Base-by-base conservation (phyloP, 1,140 invertebrate genomes). In the Halyomorpha halys region DNA sequence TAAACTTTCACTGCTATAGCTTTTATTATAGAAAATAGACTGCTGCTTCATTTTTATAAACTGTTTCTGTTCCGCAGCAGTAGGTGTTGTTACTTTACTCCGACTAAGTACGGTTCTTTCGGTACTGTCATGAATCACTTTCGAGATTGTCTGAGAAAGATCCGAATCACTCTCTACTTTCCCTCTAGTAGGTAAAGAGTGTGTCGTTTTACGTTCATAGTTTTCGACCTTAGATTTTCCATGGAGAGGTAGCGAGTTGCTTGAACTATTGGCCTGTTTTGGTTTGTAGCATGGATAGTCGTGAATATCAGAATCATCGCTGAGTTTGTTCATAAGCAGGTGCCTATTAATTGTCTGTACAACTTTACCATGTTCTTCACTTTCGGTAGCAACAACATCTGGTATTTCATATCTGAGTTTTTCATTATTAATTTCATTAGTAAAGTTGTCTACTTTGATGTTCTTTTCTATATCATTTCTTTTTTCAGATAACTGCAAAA, bases 301-400 rank as follows among this genome's bases (percentile, higher is more conserved):
- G 3, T 21, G 49, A 18, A 59, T n/a, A 59, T 56, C 47, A 53
- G 27, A 61, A 2, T 68, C 65, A 63, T 67, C 61, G 39, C 53
- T 63, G 16, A 68, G 44, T 3, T 68, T 67, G 51, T 68, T 62
- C 23, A 66, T 65, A 14, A 74, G 49, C 56, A 75, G 64, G 61
- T 72, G 72, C 45, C 71, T 71, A 64, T 76, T 76, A 9, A 76
- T 72, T 16, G 75, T 74, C 65, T 76, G 71, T 11, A 76, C 68
- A 30, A 70, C 66, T 70, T 72, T 70, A 54, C 69, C 64, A 54
- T 64, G 67, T 51, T 72, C 69, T 23, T 67, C 66, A 34, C 13
- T 56, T 25, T 56, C 53, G 3, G 23, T n/a, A 25, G 47, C 3
- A 18, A 18, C 47, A 49, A 19, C 47, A 4, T 49, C 21, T 8